Evolutionary conservation across 2,797 vertebrate species (phyloP), one percentile per base, ranked within the genome.

Genomic region (Falco novaeseelandiae): DNA sequence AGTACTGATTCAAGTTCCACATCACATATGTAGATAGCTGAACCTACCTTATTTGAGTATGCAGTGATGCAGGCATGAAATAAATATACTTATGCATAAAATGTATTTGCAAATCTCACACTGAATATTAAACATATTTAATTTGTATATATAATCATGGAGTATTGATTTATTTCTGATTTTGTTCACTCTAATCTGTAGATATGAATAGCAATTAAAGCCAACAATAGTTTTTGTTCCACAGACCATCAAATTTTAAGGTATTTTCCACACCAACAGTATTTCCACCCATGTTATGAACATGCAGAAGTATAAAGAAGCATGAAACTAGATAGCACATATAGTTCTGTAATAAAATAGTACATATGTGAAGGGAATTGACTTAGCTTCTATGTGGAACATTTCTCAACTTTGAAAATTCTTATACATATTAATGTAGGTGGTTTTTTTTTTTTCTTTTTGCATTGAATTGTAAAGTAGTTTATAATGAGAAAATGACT

Each of bases 401-500:
- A 34, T 84, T 87, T 89, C 55, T 82, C 66, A 92, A 90, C 55
- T 93, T 95, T 17, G 84, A 76, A 81, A 92, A 88, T 59, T 87
- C 85, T 90, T 91, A 95, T 90, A 66, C 90, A 95, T 96, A 95
- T 97, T 92, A 93, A 97, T 95, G 52, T 48, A 82, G 54, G 20
- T 42, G 40, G 16, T 20, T 0, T 25, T 54, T 72, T 54, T 72
- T 72, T 36, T 22, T 13, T 3, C 20, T 66, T 90, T 74, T 76
- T 74, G 18, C 73, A 84, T 82, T 97, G 95, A 97, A 96, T 97
- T 96, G 78, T 94, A 97, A 96, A 96, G 55, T 67, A 95, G 94
- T 89, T 95, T 97, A 96, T 95, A 96, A 94, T 73, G 90, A 97
- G 94, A 82, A 96, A 97, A 95, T 95, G 87, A 95, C 94, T 96